Percentiles rank a stretch among this genome's conserved stretches.
phyloP scores from a whole-genome alignment of 2,113 vertebrate species.

The Drymodes brunneopygia region DNA sequence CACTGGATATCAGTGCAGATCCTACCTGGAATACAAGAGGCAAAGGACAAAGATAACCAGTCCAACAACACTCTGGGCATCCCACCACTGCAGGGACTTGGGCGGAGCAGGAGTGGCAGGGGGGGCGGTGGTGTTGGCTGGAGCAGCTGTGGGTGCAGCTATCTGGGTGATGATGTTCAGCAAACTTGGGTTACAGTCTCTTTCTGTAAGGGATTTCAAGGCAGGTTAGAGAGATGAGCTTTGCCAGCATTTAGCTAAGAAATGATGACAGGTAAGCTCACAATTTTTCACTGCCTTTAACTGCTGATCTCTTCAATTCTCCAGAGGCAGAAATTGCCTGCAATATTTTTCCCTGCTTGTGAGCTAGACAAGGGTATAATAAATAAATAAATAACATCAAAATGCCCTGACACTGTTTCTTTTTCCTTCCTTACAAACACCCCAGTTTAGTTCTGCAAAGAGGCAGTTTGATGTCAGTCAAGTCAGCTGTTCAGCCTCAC shows the following conservation, averaged over 20 bases:
- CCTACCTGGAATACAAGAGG: constrained; percentile 92
- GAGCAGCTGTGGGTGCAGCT: constrained; percentile 61
- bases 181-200: constrained; percentile 85
- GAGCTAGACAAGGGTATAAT: background rate
- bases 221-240: background rate
- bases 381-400: background rate
- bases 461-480: background rate
- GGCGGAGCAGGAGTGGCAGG: constrained; percentile 60
- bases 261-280: background rate
- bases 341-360: background rate
- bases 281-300: background rate
- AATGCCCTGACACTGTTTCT: background rate
- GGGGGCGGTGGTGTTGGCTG: constrained; percentile 71
- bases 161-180: constrained; percentile 82
- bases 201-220: constrained; percentile 72
- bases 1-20: background rate
- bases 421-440: background rate
- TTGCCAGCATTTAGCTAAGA: background rate
- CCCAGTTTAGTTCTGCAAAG: background rate
- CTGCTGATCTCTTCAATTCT: background rate
- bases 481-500: background rate
- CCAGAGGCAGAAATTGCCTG: background rate
- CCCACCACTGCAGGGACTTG: constrained; percentile 83
- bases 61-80: constrained; percentile 81
- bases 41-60: constrained; percentile 84